Base-by-base conservation (phyloP, 2,888 invertebrate species). In the Cyclophora punctaria region DNA sequence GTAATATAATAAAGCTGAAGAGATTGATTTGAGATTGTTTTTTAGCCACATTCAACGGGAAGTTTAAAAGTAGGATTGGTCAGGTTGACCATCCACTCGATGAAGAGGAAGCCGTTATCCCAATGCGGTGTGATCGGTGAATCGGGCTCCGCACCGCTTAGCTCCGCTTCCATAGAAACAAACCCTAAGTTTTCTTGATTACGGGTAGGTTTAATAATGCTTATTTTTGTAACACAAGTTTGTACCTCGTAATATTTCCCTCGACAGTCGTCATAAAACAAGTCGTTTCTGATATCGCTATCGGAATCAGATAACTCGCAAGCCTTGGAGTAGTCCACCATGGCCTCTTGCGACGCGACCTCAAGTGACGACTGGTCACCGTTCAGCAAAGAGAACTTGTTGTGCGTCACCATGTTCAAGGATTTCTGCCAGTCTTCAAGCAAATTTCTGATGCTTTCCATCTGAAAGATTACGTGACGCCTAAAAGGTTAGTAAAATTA, bases 381-480 rank as follows among this genome's bases (percentile, higher is more conserved):
- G 52, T 70, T 76, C 47, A 80, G 53, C 34, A 77, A 63, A 4
- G 73, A 70, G 49, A 79, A 54, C 58, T 78, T 79, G 55, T 66
- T 76, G 51, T 80, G 79, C 49, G 81, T 77, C 41, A 83, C 84
- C 73, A 74, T 75, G 54, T 73, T 80, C 2, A 88, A 62, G 3
- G 78, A 72, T 52, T 80, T 78, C 57, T 87, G 83, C 86, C 87
- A 87, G 50, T 82, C 80, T 55, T 84, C 80, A 49, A 88, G 59
- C 4, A 82, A 60, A 48, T 77, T 79, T 57, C 80, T 83, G 48
- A 82, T 77, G 51, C 57, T 74, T 50, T 83, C 83, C 73, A 80
- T 81, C 86, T 87, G 20, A 20, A 20, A 20, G 20, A 20, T 20
- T 20, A 20, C 20, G 20, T 20, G 20, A 20, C 20, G 20, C 20